Evolutionary conservation across 2,797 vertebrate species (phyloP), one percentile per base, ranked within the genome.

Genomic region (Scarus forsteni): DNA sequence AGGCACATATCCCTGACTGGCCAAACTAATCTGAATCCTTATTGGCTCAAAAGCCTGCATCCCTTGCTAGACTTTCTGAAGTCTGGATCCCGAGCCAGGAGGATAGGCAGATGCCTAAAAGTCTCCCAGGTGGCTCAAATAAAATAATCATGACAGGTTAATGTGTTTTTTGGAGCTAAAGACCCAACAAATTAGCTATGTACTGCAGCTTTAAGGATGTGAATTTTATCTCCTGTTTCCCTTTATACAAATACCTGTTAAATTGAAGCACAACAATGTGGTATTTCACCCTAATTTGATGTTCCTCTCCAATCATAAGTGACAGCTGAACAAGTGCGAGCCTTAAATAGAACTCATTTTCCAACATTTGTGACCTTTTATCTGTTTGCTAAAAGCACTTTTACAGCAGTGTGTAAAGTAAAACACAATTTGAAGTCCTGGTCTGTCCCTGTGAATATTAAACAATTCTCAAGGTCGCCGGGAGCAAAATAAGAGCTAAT

Each of bases 381-480:
- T 67, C 27, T 43, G 16, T 65, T 64, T 62, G 51, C 56, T 55
- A 18, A 13, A 56, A 43, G 16, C 42, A 27, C 12, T 52, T 58
- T 36, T 8, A 58, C 18, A 62, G 5, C 50, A 50, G 2, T 60
- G 2, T 16, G 11, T 46, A 73, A 67, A 16, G 3, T 14, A 52
- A 56, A 72, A 59, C 1, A 6, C 52, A 44, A 40, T 68, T 19
- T 64, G 10, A 76, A 68, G 58, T 66, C 44, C 44, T 13, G 40
- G 10, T 62, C 45, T 51, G 35, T 67, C 79, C 52, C 48, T 18
- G 54, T 77, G 70, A 81, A 84, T 87, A 77, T 62, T 45, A 79
- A 88, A 70, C 66, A 66, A 60, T 52, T 46, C 16, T 70, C 80
- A 86, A 85, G 88, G 88, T 86, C 39, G 57, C 80, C 6, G 3